Evolutionary conservation across 2,888 invertebrate species (phyloP).

Genomic region (Linnaemya vulpina): DNA sequence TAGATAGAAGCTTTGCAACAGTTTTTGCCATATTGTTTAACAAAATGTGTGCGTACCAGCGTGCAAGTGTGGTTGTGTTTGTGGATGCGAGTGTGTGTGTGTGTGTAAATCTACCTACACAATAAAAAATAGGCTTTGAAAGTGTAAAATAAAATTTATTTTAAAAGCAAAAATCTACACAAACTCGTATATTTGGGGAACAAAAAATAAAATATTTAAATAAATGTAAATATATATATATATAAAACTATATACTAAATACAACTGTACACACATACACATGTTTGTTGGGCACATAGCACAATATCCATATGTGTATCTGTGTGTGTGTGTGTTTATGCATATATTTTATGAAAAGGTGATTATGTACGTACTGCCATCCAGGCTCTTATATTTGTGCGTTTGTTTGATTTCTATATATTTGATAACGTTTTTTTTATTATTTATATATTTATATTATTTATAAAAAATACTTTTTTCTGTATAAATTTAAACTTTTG

Average conservation of each 20-base stretch:
- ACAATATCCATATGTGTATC: neutral
- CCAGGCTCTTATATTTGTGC: conserved; percentile 12
- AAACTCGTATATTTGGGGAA: conserved; percentile 24
- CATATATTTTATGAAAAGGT: no score
- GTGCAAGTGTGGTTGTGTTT: conserved; percentile 21
- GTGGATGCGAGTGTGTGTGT: conserved; percentile 15
- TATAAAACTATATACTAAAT: conserved; percentile 8
- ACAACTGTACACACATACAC: neutral
- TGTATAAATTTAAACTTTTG: conserved; percentile 39
- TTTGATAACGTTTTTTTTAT: conserved; percentile 40
- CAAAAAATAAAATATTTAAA: conserved; percentile 34
- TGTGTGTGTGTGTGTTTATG: neutral
- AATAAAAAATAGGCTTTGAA: conserved; percentile 67
- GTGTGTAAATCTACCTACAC: conserved; percentile 30
- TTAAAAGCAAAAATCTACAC: conserved; percentile 40
- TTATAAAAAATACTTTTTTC: conserved; percentile 66
- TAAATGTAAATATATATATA: conserved; percentile 20
- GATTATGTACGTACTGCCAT: conserved; percentile 1
- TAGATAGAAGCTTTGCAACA: conserved; percentile 58
- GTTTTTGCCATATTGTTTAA: conserved; percentile 55
- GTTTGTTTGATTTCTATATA: conserved; percentile 42
- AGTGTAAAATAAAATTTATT: conserved; percentile 71
- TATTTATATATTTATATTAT: conserved; percentile 53
- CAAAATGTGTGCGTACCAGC: neutral
- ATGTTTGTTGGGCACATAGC: neutral